A percentile compares a stretch with the other conserved stretches of the same genome.
Conservation (phyloP, 2,797 vertebrate genomes). For the Taenioides sp. region DNA sequence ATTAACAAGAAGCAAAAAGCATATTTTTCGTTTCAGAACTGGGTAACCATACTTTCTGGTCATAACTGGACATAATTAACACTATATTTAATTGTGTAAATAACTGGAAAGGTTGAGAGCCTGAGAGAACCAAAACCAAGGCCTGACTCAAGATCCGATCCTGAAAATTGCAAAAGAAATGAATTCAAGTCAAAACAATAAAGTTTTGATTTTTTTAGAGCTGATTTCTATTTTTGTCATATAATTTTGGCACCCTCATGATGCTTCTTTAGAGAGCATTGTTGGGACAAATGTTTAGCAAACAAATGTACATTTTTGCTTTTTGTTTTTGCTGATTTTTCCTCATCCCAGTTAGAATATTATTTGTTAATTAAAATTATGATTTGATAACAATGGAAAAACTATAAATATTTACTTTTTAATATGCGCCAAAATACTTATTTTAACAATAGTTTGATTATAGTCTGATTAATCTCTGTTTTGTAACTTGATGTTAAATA, state of each 20-base stretch:
- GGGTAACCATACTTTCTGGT: conserved; percentile 31
- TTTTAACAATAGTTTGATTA: not conserved
- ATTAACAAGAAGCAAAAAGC: not conserved
- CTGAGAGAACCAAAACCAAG: conserved; percentile 4
- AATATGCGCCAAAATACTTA: not conserved
- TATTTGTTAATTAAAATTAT: not conserved
- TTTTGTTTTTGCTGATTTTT: not conserved
- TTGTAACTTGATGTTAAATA: not conserved
- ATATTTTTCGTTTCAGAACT: conserved; percentile 51
- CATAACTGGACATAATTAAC: conserved; percentile 22
- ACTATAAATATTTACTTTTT: not conserved
- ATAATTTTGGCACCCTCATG: conserved; percentile 16
- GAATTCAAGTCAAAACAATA: not conserved
- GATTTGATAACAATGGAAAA: not conserved
- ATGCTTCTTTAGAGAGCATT: not conserved
- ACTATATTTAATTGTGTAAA: conserved; percentile 3
- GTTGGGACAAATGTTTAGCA: not conserved
- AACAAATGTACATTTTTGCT: not conserved
- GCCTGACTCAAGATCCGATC: not conserved
- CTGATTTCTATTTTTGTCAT: conserved; percentile 19
- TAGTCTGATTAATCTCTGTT: not conserved
- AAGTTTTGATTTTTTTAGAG: not conserved
- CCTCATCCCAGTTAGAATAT: not conserved
- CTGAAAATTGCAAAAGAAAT: not conserved
- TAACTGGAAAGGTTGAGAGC: conserved; percentile 8